Conservation (phyloP, 2,797 vertebrate genomes). For the Telmatherina bonti region DNA sequence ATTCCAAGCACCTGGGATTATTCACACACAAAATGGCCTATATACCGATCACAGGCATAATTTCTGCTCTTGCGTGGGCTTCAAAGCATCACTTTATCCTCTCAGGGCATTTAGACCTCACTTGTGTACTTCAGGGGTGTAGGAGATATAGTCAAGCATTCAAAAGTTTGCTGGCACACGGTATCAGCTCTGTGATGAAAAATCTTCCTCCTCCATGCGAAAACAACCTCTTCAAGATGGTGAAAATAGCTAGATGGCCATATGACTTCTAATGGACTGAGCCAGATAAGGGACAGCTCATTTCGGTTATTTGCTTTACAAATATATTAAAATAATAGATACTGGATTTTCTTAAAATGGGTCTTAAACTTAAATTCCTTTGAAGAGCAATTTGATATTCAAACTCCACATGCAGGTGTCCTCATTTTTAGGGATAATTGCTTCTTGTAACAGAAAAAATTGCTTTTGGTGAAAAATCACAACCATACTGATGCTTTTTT, state of each 20-base stretch:
- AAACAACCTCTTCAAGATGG: slow-evolving; percentile 32
- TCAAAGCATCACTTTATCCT: slow-evolving; percentile 38
- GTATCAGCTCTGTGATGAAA: slow-evolving; percentile 20
- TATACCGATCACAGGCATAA: slow-evolving; percentile 30
- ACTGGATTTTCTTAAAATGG: background rate
- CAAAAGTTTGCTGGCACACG: slow-evolving; percentile 31
- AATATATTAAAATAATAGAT: slow-evolving; percentile 15
- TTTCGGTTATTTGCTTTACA: slow-evolving; percentile 8
- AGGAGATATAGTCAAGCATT: slow-evolving; percentile 20
- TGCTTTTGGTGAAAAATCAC: slow-evolving; percentile 28
- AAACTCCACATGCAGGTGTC: slow-evolving; percentile 12
- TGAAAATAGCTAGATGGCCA: slow-evolving; percentile 17
- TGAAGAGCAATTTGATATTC: slow-evolving; percentile 15
- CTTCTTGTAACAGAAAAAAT: slow-evolving; percentile 17
- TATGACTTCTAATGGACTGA: slow-evolving; percentile 9
- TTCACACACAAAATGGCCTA: slow-evolving; percentile 41
- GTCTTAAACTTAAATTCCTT: background rate
- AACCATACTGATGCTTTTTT: slow-evolving; percentile 71
- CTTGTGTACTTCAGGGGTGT: slow-evolving; percentile 31
- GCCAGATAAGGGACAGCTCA: slow-evolving; percentile 4
- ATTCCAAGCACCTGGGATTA: slow-evolving; percentile 43
- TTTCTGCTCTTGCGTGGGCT: slow-evolving; percentile 44
- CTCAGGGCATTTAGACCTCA: slow-evolving; percentile 40
- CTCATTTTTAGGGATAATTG: slow-evolving; percentile 18
- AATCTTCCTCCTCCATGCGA: slow-evolving; percentile 26